Conservation (phyloP, 2,888 invertebrate species). For the Drosophila antonietae region DNA sequence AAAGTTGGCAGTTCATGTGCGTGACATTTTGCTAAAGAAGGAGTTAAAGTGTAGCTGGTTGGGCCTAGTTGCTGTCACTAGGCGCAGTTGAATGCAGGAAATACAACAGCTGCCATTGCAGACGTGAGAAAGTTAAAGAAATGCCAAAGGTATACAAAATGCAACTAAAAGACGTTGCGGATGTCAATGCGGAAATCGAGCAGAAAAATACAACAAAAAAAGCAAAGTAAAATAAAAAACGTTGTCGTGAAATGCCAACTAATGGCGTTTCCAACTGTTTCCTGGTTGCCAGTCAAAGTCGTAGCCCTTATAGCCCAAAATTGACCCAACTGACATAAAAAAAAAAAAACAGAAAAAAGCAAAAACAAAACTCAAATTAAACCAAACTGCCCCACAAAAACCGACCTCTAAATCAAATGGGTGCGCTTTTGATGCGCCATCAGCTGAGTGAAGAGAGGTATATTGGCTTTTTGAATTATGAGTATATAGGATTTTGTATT, state of each 20-base stretch:
- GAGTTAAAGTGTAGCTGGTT: constrained; percentile 28
- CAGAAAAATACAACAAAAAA: constrained; percentile 4
- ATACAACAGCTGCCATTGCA: constrained; percentile 43
- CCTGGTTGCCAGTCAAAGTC: constrained; percentile 52
- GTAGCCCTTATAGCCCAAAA: constrained; percentile 31
- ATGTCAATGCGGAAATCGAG: constrained; percentile 75
- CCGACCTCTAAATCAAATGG: constrained; percentile 47
- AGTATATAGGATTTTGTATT: neutral
- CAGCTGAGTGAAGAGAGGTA: neutral
- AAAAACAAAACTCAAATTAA: constrained; percentile 7
- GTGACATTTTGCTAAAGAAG: constrained; percentile 69
- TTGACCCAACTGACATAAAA: constrained; percentile 23
- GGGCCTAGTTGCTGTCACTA: constrained; percentile 35
- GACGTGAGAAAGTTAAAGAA: constrained; percentile 77
- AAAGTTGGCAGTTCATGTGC: constrained; percentile 68
- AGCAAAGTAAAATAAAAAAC: neutral
- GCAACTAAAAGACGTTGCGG: constrained; percentile 53
- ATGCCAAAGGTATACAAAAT: constrained; percentile 65
- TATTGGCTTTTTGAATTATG: neutral
- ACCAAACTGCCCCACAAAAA: constrained; percentile 17
- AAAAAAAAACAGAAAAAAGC: neutral
- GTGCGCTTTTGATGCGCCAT: constrained; percentile 6
- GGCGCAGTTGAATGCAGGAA: constrained; percentile 73
- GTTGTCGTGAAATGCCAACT: constrained; percentile 76
- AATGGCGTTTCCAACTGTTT: constrained; percentile 49